phyloP scores from a whole-genome alignment of 2,797 vertebrate genomes.

The Avahi laniger region DNA sequence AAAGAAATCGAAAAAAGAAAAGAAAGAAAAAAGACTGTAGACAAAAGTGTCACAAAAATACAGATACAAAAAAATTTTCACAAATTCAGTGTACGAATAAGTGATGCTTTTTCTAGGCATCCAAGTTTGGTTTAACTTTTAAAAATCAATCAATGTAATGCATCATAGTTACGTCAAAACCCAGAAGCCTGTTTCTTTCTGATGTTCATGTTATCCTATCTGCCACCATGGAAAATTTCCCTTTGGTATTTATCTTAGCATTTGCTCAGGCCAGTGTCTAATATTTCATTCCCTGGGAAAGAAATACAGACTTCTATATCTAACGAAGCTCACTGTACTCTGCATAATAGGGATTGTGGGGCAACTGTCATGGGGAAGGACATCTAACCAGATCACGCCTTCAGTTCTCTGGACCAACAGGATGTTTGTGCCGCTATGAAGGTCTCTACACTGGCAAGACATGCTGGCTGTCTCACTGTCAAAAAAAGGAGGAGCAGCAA shows the following conservation, averaged over 20 bases:
- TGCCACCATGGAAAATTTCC: background rate
- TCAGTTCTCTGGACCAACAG: background rate
- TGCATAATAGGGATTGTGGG: background rate
- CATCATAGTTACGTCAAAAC: background rate
- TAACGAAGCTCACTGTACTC: background rate
- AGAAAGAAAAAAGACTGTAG: background rate
- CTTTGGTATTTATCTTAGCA: background rate
- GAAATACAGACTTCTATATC: background rate
- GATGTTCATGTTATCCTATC: background rate
- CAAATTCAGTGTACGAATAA: background rate
- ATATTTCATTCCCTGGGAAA: background rate
- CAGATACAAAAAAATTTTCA: background rate
- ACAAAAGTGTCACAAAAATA: background rate
- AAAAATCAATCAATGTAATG: background rate
- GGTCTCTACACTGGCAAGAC: rapidly evolving
- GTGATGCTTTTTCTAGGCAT: background rate
- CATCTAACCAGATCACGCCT: background rate
- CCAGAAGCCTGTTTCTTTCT: background rate
- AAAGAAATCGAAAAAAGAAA: background rate
- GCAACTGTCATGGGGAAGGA: background rate
- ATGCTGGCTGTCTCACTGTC: constrained; percentile 52
- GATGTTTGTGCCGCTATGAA: background rate
- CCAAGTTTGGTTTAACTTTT: background rate
- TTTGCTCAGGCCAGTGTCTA: background rate
- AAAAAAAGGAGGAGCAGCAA: background rate